Base-by-base conservation (phyloP, 1,140 invertebrate genomes). In the Cepaea nemoralis region DNA sequence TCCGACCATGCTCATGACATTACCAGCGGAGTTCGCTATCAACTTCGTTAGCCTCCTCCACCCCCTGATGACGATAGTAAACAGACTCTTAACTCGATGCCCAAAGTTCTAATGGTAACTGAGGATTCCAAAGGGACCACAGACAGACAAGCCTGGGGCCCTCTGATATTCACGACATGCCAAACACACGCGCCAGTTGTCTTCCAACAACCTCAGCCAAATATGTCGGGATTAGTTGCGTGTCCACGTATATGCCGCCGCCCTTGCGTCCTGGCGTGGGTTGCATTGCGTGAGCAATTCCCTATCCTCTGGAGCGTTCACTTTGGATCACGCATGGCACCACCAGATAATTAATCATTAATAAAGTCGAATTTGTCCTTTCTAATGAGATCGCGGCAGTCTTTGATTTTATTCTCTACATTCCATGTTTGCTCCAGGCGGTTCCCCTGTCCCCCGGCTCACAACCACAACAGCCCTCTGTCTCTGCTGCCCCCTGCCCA, bases 331-430 rank as follows among this genome's bases (percentile, higher is more conserved):
- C 50, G 50, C 50, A 5, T 55, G 50, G n/a, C 6, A 22, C 8
- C 2, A 55, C 22, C 22, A 55, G 50, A 55, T 55, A 55, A 35
- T 50, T 19, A 75, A 48, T 75, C 16, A 55, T 75, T 75, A 50
- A 31, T 31, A 42, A 31, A 35, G 27, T 35, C 37, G 24, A 75
- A 45, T 14, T 19, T 2, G 24, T 35, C 3, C 27, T n/a, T 55
- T 33, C 19, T 75, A 75, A 75, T 35, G 42, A 35, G 19, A 35
- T 39, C 16, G 5, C 22, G 37, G 19, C n/a, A 39, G 35, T 69
- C 31, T 35, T 69, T 69, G 31, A 69, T 33, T 33, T 33, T 22
- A 55, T 14, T 45, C 42, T 55, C 19, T 55, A 22, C 50, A 19
- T 22, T 55, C 50, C 3, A 10, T 55, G 19, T 55, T 45, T 45